Conservation (phyloP, 1,140 invertebrate species). For the Agrilus planipennis region DNA sequence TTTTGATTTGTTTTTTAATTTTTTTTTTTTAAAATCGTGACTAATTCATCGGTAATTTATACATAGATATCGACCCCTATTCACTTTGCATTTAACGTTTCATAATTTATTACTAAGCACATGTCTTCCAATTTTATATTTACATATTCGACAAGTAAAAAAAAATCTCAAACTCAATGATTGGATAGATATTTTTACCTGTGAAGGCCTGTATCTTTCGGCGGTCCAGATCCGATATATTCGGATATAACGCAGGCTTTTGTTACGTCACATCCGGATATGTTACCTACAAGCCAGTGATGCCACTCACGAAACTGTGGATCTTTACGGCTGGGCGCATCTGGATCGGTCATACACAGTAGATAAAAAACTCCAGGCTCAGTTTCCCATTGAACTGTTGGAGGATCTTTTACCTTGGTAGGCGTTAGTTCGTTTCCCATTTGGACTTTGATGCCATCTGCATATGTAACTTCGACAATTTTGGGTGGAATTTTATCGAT, state of each 20-base stretch:
- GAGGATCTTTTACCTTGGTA: slow-evolving; percentile 53
- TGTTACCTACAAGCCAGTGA: slow-evolving; percentile 86
- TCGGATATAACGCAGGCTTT: slow-evolving; percentile 55
- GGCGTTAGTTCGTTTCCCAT: slow-evolving; percentile 55
- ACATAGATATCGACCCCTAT: too few species aligned
- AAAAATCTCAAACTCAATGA: too few species aligned
- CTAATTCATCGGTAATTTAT: too few species aligned
- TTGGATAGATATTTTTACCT: too few species aligned
- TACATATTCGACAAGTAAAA: too few species aligned
- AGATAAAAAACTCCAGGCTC: slow-evolving; percentile 53
- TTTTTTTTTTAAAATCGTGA: too few species aligned
- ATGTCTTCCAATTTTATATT: too few species aligned
- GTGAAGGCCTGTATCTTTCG: slow-evolving; percentile 65
- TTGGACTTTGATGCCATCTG: slow-evolving; percentile 33
- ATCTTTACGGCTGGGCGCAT: slow-evolving; percentile 69
- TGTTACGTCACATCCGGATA: slow-evolving; percentile 59
- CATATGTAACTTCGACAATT: slow-evolving; percentile 1
- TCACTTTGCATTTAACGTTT: too few species aligned
- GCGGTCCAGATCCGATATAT: slow-evolving; percentile 77
- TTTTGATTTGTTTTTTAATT: too few species aligned
- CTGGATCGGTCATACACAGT: slow-evolving; percentile 63
- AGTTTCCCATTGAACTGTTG: slow-evolving; percentile 47
- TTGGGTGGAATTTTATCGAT: slow-evolving; percentile 4
- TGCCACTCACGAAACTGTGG: slow-evolving; percentile 74
- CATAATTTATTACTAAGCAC: too few species aligned